A percentile compares a stretch with the other conserved stretches of the same genome.
phyloP scores from a whole-genome alignment of 2,888 invertebrate species.

The Athalia rosae region DNA sequence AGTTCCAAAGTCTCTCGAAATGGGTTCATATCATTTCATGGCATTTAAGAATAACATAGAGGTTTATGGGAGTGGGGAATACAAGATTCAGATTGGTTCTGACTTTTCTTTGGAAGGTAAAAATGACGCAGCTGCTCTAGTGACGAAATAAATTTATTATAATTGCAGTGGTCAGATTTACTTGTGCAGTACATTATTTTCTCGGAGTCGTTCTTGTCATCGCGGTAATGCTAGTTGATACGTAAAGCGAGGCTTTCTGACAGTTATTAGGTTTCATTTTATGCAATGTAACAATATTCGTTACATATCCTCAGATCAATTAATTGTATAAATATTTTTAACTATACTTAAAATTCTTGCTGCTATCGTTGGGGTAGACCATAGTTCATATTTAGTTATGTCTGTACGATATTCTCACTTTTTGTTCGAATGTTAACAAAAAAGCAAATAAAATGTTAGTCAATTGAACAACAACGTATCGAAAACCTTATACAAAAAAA shows the following conservation, averaged over 20 bases:
- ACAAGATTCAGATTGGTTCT: constrained; percentile 5
- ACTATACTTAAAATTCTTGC: constrained; percentile 1
- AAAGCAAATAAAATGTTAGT: constrained; percentile 44
- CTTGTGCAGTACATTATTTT: constrained; percentile 3
- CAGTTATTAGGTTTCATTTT: constrained; percentile 12
- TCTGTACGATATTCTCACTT: constrained; percentile 28
- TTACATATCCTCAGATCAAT: constrained; percentile 31
- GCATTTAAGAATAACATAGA: constrained; percentile 27
- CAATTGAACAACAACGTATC: constrained; percentile 23
- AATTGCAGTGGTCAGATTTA: constrained; percentile 1
- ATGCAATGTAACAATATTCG: constrained; percentile 11
- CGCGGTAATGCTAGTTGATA: neutral
- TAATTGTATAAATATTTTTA: constrained; percentile 34
- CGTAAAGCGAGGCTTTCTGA: neutral
- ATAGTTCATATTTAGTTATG: constrained; percentile 36
- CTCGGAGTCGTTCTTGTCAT: neutral
- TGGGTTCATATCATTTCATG: constrained; percentile 31
- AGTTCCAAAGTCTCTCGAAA: constrained; percentile 9
- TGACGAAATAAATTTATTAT: neutral
- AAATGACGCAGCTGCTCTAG: neutral
- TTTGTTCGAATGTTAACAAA: constrained; percentile 41
- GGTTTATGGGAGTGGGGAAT: neutral
- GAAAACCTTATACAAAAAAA: neutral
- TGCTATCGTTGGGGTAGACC: constrained; percentile 14
- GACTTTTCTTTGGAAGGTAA: constrained; percentile 6